Conservation (phyloP, 2,888 invertebrate species). For the Brenthis daphne region DNA sequence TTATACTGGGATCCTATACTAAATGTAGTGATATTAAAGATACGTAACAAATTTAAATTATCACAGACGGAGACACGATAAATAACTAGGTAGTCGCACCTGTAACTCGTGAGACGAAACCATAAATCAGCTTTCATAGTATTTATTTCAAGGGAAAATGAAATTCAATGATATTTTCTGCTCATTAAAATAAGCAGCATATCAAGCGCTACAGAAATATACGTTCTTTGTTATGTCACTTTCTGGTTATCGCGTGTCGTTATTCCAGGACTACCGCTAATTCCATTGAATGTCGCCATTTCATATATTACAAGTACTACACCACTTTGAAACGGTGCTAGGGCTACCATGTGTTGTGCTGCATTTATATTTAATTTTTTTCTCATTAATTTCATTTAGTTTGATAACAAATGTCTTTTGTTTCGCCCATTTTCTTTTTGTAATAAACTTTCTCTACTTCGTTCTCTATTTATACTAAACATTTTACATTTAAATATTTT, state of each 20-base stretch:
- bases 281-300: conserved; percentile 29
- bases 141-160: conserved; percentile 7
- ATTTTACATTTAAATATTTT: too few relatives aligned
- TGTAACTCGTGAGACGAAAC: conserved; percentile 10
- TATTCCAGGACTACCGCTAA: conserved; percentile 24
- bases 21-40: too few relatives aligned
- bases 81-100: neutral
- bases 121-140: conserved; percentile 17
- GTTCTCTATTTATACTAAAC: too few relatives aligned
- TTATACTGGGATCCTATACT: too few relatives aligned
- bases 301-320: conserved; percentile 24
- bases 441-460: too few relatives aligned
- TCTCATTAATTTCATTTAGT: too few relatives aligned
- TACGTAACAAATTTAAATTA: conserved; percentile 2
- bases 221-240: conserved; percentile 29
- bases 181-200: conserved; percentile 30
- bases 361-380: neutral
- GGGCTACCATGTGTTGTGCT: neutral
- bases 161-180: conserved; percentile 28
- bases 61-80: neutral
- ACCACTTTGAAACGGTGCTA: conserved; percentile 11
- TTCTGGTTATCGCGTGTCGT: conserved; percentile 25
- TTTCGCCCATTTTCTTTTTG: too few relatives aligned
- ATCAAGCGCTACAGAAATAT: conserved; percentile 12
- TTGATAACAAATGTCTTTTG: too few relatives aligned